Conservation (phyloP, 2,888 invertebrate species). For the Pasiphila rectangulata region DNA sequence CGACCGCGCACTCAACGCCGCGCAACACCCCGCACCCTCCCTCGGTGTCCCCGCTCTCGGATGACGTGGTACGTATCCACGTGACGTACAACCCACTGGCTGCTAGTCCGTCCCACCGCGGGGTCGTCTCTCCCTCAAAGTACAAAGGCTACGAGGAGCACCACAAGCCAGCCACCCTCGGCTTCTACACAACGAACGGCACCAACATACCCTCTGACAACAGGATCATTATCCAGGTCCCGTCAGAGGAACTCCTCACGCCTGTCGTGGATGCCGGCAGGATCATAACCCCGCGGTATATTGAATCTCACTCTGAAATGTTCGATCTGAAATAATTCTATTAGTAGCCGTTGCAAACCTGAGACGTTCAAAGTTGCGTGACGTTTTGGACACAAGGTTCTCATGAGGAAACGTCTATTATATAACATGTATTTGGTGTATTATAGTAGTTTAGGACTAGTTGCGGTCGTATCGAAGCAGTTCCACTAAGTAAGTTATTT, state of each 20-base stretch:
- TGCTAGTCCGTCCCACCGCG: conserved; percentile 79
- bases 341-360: conserved; percentile 8
- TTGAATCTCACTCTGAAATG: conserved; percentile 66
- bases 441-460: too few species aligned
- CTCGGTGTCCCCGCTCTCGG: conserved; percentile 82
- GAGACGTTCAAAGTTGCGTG: not conserved
- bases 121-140: conserved; percentile 69
- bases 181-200: conserved; percentile 79
- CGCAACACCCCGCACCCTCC: conserved; percentile 83
- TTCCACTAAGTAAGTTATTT: not conserved
- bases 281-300: conserved; percentile 63
- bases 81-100: conserved; percentile 84
- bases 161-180: conserved; percentile 66
- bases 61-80: conserved; percentile 88
- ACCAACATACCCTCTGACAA: conserved; percentile 82
- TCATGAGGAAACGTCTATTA: too few species aligned
- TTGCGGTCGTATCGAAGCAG: not conserved
- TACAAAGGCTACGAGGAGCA: conserved; percentile 60
- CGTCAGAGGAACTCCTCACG: conserved; percentile 84
- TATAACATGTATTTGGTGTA: too few species aligned
- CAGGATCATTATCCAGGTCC: conserved; percentile 87
- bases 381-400: not conserved
- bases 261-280: conserved; percentile 83
- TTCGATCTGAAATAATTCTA: conserved; percentile 64
- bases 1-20: conserved; percentile 83